phyloP scores from a whole-genome alignment of 2,888 invertebrate genomes.

The Apamea epomidion region DNA sequence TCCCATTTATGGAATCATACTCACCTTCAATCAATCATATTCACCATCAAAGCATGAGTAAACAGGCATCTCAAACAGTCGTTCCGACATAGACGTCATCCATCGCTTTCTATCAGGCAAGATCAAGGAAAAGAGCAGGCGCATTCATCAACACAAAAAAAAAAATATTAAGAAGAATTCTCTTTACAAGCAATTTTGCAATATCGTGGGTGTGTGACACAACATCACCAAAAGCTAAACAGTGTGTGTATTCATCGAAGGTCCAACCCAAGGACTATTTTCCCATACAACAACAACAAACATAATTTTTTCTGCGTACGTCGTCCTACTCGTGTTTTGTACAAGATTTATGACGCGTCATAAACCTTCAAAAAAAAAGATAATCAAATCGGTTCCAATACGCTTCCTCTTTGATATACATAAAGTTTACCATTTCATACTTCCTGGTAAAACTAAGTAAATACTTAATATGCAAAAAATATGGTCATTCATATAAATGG shows the following conservation, averaged over 20 bases:
- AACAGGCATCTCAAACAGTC: not conserved
- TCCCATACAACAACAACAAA: not conserved
- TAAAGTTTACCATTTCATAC: not conserved
- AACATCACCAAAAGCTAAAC: not conserved
- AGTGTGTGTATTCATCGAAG: not conserved
- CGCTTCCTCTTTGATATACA: not conserved
- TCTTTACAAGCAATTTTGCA: not conserved
- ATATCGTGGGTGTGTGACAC: not conserved
- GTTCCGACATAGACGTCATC: not conserved
- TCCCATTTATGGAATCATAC: too few relatives aligned
- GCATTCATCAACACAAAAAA: not conserved
- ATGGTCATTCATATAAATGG: not conserved
- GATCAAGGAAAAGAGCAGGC: not conserved
- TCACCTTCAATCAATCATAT: too few relatives aligned
- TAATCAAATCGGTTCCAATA: conserved; percentile 25
- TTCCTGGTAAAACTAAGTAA: not conserved
- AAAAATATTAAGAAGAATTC: not conserved
- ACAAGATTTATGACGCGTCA: not conserved
- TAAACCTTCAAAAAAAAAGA: too few relatives aligned
- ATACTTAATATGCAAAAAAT: not conserved
- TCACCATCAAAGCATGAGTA: not conserved
- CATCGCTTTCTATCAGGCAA: not conserved
- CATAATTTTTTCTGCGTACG: not conserved
- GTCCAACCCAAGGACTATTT: not conserved
- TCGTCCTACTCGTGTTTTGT: not conserved